A percentile compares a stretch with the other conserved stretches of the same genome.
Conservation (phyloP, 2,797 vertebrate genomes). For the Schizothorax lantsangensis region DNA sequence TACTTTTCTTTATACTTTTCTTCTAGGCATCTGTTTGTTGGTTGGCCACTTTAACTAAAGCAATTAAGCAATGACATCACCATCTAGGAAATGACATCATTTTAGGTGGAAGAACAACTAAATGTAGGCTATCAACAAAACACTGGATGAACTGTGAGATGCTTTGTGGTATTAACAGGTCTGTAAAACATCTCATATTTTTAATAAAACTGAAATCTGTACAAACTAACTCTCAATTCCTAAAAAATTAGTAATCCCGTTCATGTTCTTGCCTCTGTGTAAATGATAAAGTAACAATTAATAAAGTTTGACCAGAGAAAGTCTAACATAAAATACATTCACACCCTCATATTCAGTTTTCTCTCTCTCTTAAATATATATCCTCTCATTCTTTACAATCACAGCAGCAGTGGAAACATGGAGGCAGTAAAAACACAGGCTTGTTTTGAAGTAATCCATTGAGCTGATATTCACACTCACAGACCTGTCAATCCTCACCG, state of each 20-base stretch:
- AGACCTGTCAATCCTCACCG: constrained; percentile 66
- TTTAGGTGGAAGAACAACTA: not conserved
- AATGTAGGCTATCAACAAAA: not conserved
- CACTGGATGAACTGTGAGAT: not conserved
- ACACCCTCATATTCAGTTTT: not conserved
- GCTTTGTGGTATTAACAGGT: not conserved
- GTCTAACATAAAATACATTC: not conserved
- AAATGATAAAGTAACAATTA: not conserved
- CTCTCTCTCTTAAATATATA: not conserved
- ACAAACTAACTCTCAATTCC: not conserved
- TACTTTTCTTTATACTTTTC: no score
- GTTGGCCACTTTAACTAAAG: not conserved
- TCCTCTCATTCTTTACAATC: not conserved
- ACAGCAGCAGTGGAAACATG: constrained; percentile 34
- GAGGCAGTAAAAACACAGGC: constrained; percentile 31
- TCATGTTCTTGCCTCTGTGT: not conserved
- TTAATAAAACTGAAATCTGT: not conserved
- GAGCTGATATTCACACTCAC: constrained; percentile 49
- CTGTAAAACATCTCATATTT: not conserved
- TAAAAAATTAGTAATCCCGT: not conserved
- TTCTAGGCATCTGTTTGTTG: no score
- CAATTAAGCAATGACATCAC: not conserved
- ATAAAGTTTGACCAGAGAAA: not conserved
- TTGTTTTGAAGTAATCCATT: constrained; percentile 32
- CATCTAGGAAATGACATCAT: not conserved